Percentiles rank a stretch among this genome's conserved stretches.
Evolutionary conservation across 2,888 invertebrate genomes (phyloP).

Genomic region (Lepidonotus clava): DNA sequence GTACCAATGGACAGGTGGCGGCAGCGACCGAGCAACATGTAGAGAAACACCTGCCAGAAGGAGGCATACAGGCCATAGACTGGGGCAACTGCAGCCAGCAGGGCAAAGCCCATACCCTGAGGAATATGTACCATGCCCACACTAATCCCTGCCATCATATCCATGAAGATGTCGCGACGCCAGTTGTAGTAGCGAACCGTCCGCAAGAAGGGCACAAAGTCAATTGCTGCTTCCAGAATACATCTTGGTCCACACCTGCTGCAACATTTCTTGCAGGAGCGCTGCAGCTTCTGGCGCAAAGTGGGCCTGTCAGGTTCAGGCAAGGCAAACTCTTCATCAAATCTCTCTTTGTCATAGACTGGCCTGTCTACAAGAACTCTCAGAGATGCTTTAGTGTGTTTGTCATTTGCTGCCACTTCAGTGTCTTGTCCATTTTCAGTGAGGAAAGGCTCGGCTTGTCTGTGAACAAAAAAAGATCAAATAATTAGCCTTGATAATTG

Average conservation of each 20-base stretch:
- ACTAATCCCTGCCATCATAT: slow-evolving; percentile 57
- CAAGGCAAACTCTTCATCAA: neutral
- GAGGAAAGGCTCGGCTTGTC: no score
- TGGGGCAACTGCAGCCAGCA: slow-evolving; percentile 80
- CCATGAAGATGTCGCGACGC: slow-evolving; percentile 32
- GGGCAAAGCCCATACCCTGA: slow-evolving; percentile 78
- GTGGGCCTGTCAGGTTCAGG: neutral
- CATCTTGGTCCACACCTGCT: neutral
- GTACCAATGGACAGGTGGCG: slow-evolving; percentile 89
- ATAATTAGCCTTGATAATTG: no score
- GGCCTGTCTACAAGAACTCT: neutral
- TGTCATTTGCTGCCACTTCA: neutral
- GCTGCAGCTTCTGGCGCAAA: neutral
- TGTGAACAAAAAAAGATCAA: no score
- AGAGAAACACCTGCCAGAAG: slow-evolving; percentile 92
- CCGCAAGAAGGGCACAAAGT: neutral
- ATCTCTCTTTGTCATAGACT: neutral
- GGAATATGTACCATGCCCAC: slow-evolving; percentile 61
- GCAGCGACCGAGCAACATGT: slow-evolving; percentile 91
- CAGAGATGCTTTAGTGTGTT: no score
- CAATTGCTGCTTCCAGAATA: neutral
- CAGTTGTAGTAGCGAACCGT: slow-evolving; percentile 36
- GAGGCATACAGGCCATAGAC: slow-evolving; percentile 88
- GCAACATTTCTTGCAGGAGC: neutral
- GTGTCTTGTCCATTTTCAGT: no score